Percentiles rank a stretch among this genome's conserved stretches.
Evolutionary conservation across 30 jellyfish, hydroid and myxozoan species (phyloP).

Genomic region (Rhopilema esculentum): DNA sequence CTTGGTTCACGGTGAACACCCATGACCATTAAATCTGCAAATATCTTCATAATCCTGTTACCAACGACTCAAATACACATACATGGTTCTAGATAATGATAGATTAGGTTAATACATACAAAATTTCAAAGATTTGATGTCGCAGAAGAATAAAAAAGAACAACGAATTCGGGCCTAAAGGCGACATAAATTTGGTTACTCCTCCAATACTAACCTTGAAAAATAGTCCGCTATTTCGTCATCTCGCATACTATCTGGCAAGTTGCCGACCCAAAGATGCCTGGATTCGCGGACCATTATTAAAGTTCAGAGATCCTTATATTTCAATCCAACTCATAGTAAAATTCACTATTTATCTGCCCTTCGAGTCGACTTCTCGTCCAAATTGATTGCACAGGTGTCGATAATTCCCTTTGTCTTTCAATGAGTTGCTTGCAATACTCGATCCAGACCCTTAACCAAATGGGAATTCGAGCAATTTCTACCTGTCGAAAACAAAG

Average conservation of each 20-base stretch:
- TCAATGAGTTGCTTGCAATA: neutral
- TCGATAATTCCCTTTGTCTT: neutral
- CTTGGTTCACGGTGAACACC: neutral
- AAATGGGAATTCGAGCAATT: too few species aligned
- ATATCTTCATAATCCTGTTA: neutral
- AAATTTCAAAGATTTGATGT: neutral
- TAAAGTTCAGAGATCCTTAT: neutral
- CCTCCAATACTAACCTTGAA: constrained; percentile 73
- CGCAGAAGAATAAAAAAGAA: neutral
- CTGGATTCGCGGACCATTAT: constrained; percentile 96
- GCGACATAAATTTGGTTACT: neutral
- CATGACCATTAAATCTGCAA: neutral
- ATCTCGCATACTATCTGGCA: constrained; percentile 95
- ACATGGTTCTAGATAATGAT: neutral
- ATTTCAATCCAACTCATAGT: neutral
- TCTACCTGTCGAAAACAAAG: too few species aligned
- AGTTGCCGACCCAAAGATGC: constrained; percentile 99
- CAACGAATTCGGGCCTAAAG: neutral
- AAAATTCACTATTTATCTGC: neutral
- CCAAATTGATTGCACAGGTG: neutral
- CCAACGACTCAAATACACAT: neutral
- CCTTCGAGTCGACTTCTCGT: neutral
- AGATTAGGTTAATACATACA: too few species aligned
- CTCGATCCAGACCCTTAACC: neutral
- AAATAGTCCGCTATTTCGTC: constrained; percentile 91